Conservation (phyloP, 1,140 invertebrate species). For the Pygmarrhopalites habei region DNA sequence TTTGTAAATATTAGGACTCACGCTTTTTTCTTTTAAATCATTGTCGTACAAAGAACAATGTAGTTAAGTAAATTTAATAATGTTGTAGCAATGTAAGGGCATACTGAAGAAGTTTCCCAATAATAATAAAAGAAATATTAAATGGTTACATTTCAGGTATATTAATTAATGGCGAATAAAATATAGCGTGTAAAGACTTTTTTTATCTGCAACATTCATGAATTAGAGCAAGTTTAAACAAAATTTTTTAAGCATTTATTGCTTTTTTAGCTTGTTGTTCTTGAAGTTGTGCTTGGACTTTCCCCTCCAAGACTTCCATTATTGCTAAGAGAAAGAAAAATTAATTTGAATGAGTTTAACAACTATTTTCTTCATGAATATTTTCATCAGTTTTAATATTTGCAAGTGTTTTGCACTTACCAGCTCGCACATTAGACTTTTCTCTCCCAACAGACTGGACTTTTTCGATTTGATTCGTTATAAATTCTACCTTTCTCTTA, state of each 20-base stretch:
- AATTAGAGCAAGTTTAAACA: too few relatives aligned
- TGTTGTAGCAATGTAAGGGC: too few relatives aligned
- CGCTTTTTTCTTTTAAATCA: too few relatives aligned
- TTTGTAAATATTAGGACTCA: too few relatives aligned
- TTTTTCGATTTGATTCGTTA: conserved; percentile 90
- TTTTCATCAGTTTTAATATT: not conserved
- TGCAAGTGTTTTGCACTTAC: conserved; percentile 43
- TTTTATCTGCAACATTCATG: too few relatives aligned
- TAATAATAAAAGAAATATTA: too few relatives aligned
- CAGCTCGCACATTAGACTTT: conserved; percentile 76
- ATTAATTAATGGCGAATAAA: too few relatives aligned
- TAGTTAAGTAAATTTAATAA: too few relatives aligned
- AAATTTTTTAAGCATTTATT: conserved; percentile 8
- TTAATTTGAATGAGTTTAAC: not conserved
- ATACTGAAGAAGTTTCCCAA: too few relatives aligned
- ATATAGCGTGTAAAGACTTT: too few relatives aligned
- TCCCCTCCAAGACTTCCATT: conserved; percentile 47
- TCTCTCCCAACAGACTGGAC: conserved; percentile 75
- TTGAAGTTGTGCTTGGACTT: conserved; percentile 42
- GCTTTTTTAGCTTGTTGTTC: conserved; percentile 12
- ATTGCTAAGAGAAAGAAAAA: conserved; percentile 42
- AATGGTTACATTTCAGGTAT: too few relatives aligned
- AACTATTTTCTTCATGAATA: not conserved
- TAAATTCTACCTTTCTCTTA: conserved; percentile 78
- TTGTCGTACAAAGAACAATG: too few relatives aligned